Evolutionary conservation across 2,888 invertebrate genomes (phyloP), one percentile per base, ranked within the genome.

Genomic region (Itoplectis maculator): DNA sequence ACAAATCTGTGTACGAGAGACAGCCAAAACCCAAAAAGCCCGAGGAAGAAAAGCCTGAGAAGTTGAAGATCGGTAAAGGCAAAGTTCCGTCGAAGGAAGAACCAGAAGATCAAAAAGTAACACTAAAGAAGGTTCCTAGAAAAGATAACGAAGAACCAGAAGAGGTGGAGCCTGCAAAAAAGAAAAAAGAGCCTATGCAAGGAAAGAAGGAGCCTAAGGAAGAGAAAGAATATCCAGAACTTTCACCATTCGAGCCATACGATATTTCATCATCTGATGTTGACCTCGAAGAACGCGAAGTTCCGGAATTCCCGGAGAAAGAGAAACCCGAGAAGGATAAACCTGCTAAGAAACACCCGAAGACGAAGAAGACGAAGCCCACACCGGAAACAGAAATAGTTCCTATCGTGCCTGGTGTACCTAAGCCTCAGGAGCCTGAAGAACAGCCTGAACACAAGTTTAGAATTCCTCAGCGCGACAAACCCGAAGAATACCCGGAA

Each of bases 51-150:
- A 86, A 90, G 86, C 84, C 93, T 82, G 88, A 93, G 88, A 92
- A 94, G 72, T 86, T 94, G 0, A 92, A 93, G 72, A 89, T 94
- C 49, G 94, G 94, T 2, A 94, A 95, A 89, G 95, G 95, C n/a
- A 94, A 94, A 86, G 90, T 93, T 85, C 91, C 93, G 5, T 86
- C 90, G 45, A 86, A 89, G 40, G 93, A 94, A 40, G 88, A 92
- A 66, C 56, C 29, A 0, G 87, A 87, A 29, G 92, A 90, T 8
- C 87, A 92, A 13, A 92, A 54, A 13, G 61, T 81, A 29, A 75
- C 45, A 1, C 89, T 95, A 15, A 95, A 94, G 88, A 95, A 95
- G 88, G 92, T 93, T 75, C 94, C 94, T 0, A 88, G 92, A 65
- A 94, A 94, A 84, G 88, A 89, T 1, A 86, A 89, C 29, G 90